Evolutionary conservation across 2,797 vertebrate species (phyloP).

Genomic region (Rachycentron canadum): DNA sequence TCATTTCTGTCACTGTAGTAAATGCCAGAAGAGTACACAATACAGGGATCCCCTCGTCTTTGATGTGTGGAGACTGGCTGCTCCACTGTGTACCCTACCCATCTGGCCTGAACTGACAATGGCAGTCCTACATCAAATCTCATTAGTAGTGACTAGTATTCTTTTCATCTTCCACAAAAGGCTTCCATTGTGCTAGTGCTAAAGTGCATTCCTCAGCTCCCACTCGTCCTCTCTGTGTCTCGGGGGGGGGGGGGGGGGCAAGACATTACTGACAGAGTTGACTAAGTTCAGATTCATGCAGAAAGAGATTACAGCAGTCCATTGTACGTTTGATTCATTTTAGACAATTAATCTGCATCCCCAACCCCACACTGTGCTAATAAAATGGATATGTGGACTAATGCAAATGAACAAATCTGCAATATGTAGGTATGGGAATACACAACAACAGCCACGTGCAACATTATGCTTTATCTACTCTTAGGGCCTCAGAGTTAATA

Average conservation of each 20-base stretch:
- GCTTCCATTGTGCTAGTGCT: slow-evolving; percentile 61
- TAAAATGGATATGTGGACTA: background rate
- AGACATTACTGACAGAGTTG: slow-evolving; percentile 56
- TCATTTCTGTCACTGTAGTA: slow-evolving; percentile 56
- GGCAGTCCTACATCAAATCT: slow-evolving; percentile 73
- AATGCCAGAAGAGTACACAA: slow-evolving; percentile 50
- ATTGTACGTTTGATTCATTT: slow-evolving; percentile 28
- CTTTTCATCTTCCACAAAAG: slow-evolving; percentile 78
- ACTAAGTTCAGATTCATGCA: slow-evolving; percentile 60
- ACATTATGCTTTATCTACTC: too few species aligned
- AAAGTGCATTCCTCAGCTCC: slow-evolving; percentile 76
- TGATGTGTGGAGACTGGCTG: slow-evolving; percentile 55
- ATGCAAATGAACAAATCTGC: too few species aligned
- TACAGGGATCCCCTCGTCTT: slow-evolving; percentile 48
- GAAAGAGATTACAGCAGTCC: slow-evolving; percentile 33
- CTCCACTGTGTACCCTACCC: slow-evolving; percentile 44
- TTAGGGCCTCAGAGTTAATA: too few species aligned
- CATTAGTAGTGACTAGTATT: slow-evolving; percentile 79
- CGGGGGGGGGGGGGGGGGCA: slow-evolving; percentile 36
- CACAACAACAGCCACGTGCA: too few species aligned
- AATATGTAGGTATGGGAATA: too few species aligned
- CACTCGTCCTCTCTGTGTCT: slow-evolving; percentile 61
- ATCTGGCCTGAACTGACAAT: slow-evolving; percentile 61
- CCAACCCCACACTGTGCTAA: background rate
- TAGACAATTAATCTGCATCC: slow-evolving; percentile 4